These are phyloP conservation scores for Onychomys arenicola DNA, from an alignment of 2,797 vertebrate species.

Conservation along the genomic window DNA sequence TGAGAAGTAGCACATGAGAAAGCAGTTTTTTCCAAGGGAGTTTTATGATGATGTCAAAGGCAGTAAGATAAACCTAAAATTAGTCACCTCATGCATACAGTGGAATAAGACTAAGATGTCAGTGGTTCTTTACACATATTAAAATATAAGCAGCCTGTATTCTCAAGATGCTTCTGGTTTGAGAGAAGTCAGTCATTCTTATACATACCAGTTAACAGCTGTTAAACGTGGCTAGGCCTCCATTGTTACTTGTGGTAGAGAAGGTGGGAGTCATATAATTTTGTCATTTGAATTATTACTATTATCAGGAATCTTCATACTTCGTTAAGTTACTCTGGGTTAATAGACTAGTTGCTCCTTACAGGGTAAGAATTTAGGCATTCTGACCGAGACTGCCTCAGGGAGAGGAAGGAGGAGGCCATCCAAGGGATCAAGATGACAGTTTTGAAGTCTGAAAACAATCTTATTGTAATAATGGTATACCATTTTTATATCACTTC, in stretches of 20 bases:
- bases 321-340: background rate
- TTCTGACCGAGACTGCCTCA: background rate
- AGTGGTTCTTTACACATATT: constrained; percentile 23
- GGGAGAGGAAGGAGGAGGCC: background rate
- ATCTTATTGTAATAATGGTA: background rate
- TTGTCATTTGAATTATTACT: background rate
- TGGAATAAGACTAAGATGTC: background rate
- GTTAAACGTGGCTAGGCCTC: background rate
- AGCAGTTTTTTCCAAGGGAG: background rate
- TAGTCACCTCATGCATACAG: constrained; percentile 16
- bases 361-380: background rate
- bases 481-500: constrained; percentile 2
- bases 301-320: background rate
- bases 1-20: constrained; percentile 10
- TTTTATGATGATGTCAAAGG: constrained; percentile 21
- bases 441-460: constrained; percentile 7
- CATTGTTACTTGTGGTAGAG: background rate
- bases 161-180: background rate
- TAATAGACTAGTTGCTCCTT: background rate
- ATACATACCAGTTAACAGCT: background rate
- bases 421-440: background rate
- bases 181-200: constrained; percentile 6
- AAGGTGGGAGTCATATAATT: background rate
- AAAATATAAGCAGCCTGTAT: background rate
- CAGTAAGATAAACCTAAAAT: constrained; percentile 44